These are phyloP conservation scores for Rosalia funebris DNA, from an alignment of 2,888 invertebrate species.

Conservation along the genomic window DNA sequence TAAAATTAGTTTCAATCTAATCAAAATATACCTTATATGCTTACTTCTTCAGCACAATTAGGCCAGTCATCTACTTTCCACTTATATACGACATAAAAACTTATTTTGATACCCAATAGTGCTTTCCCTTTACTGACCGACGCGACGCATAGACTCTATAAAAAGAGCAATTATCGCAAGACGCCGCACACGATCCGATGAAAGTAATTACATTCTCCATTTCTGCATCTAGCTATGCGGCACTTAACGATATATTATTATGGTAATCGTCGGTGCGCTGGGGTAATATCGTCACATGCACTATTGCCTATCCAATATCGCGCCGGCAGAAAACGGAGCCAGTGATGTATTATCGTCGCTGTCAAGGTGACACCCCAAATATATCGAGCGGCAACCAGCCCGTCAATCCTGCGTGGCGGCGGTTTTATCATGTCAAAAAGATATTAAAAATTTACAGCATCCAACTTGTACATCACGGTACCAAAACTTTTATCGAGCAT, in stretches of 20 bases:
- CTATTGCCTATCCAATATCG: conserved; percentile 51
- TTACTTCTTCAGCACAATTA: too few relatives aligned
- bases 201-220: conserved; percentile 6
- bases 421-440: conserved; percentile 13
- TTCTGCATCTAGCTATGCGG: conserved; percentile 4
- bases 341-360: conserved; percentile 57
- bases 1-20: too few relatives aligned
- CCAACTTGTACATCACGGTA: background rate
- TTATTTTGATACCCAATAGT: background rate
- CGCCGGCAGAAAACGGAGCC: conserved; percentile 41
- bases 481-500: background rate
- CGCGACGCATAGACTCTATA: background rate
- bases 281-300: conserved; percentile 48
- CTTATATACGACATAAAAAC: too few relatives aligned
- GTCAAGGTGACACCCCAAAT: conserved; percentile 55
- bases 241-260: conserved; percentile 35
- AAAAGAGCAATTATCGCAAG: background rate
- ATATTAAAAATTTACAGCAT: conserved; percentile 8
- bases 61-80: too few relatives aligned
- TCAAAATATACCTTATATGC: too few relatives aligned
- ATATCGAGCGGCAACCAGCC: conserved; percentile 48
- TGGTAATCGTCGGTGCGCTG: conserved; percentile 38
- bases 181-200: background rate
- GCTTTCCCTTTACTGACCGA: too few relatives aligned
- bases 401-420: conserved; percentile 22